These are phyloP conservation scores for Aldabrachelys gigantea DNA, from an alignment of 2,113 vertebrate species.

Conservation along the genomic window DNA sequence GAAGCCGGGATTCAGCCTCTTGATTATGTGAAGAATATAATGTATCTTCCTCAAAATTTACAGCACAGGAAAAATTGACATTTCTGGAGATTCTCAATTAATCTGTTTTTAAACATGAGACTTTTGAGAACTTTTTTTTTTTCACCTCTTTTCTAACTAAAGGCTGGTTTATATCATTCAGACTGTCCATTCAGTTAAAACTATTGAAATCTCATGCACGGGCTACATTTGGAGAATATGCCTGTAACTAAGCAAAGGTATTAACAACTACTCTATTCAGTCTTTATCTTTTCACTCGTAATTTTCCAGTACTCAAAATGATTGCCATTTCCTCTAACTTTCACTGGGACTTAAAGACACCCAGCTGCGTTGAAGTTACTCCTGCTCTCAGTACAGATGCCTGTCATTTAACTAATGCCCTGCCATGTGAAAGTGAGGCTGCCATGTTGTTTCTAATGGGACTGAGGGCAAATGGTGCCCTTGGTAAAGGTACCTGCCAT, in stretches of 20 bases:
- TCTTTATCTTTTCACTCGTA: not conserved
- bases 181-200: not conserved
- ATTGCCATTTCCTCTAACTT: not conserved
- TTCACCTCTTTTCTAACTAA: not conserved
- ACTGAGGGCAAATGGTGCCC: not conserved
- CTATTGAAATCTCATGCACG: not conserved
- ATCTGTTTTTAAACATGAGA: not conserved
- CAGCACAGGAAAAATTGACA: not conserved
- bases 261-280: not conserved
- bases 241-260: not conserved
- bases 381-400: not conserved
- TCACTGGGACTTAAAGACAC: not conserved
- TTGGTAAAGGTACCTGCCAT: not conserved
- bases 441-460: not conserved
- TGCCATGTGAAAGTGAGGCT: not conserved
- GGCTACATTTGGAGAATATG: not conserved
- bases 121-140: not conserved
- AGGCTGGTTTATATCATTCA: not conserved
- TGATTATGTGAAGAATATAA: not conserved
- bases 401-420: not conserved
- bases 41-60: not conserved
- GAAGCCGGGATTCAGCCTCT: not conserved
- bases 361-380: not conserved
- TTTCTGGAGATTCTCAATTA: not conserved
- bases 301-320: not conserved